Conservation (phyloP, 2,888 invertebrate species). For the Stenichneumon culpator region DNA sequence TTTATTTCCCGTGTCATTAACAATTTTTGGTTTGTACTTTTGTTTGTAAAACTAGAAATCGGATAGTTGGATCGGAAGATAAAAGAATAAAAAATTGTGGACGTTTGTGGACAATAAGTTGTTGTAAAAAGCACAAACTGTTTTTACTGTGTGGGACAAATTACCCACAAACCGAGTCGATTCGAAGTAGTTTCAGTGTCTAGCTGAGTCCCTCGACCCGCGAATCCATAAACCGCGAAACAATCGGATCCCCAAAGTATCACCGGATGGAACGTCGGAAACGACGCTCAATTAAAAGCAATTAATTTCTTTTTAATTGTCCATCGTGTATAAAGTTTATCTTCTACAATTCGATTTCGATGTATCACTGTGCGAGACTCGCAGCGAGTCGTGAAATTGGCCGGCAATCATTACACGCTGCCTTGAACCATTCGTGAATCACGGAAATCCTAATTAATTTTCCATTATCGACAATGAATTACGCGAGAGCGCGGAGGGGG, state of each 20-base stretch:
- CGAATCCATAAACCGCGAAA: neutral
- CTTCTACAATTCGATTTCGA: neutral
- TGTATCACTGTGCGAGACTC: constrained; percentile 1
- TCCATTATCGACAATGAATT: constrained; percentile 55
- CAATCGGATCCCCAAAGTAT: neutral
- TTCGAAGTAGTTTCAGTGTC: neutral
- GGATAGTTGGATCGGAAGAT: too few relatives aligned
- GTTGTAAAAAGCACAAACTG: too few relatives aligned
- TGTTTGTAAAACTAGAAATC: too few relatives aligned
- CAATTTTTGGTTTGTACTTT: too few relatives aligned
- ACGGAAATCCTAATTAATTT: constrained; percentile 52
- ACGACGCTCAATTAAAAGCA: neutral
- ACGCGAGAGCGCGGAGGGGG: neutral
- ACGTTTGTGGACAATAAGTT: too few relatives aligned
- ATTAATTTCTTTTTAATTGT: constrained; percentile 47
- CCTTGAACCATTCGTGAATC: constrained; percentile 23
- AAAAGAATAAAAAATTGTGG: too few relatives aligned
- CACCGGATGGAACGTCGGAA: neutral
- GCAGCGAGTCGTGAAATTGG: constrained; percentile 51
- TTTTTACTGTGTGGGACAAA: too few relatives aligned
- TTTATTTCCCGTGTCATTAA: too few relatives aligned
- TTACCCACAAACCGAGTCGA: neutral
- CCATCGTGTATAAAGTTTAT: constrained; percentile 21
- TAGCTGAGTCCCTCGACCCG: neutral
- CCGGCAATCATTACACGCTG: constrained; percentile 35